Percentiles rank a stretch among this genome's conserved stretches.
Conservation (phyloP, 2,888 invertebrate species). For the Axea sp. region DNA sequence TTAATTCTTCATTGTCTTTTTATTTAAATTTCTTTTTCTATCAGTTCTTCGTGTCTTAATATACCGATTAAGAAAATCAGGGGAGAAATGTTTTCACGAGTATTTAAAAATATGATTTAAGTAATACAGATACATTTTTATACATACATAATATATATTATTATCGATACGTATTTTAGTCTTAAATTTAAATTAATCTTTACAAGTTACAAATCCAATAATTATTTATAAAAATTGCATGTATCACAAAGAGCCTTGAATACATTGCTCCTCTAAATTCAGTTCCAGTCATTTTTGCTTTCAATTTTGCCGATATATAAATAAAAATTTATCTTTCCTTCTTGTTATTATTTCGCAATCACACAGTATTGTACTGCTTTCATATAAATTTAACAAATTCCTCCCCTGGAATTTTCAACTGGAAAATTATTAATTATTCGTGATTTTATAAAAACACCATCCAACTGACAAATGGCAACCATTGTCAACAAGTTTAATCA, state of each 20-base stretch:
- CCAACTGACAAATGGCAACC: slow-evolving; percentile 66
- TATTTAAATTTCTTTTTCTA: slow-evolving; percentile 28
- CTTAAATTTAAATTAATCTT: slow-evolving; percentile 19
- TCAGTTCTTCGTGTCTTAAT: slow-evolving; percentile 61
- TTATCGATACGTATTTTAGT: slow-evolving; percentile 7
- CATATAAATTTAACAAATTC: slow-evolving; percentile 56
- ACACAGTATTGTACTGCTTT: too few relatives aligned
- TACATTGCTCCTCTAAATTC: slow-evolving; percentile 45
- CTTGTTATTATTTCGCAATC: too few relatives aligned
- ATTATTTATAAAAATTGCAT: slow-evolving; percentile 44
- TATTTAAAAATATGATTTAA: slow-evolving; percentile 47
- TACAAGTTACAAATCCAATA: slow-evolving; percentile 37
- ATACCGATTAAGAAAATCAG: slow-evolving; percentile 64
- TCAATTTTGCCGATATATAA: slow-evolving; percentile 14
- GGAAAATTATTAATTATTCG: slow-evolving; percentile 65
- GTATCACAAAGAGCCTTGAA: slow-evolving; percentile 60
- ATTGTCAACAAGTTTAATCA: slow-evolving; percentile 73
- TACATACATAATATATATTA: slow-evolving; percentile 29
- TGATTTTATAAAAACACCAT: slow-evolving; percentile 69
- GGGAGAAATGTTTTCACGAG: slow-evolving; percentile 66
- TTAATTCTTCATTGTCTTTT: too few relatives aligned
- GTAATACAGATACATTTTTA: slow-evolving; percentile 28
- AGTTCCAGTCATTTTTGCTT: slow-evolving; percentile 24
- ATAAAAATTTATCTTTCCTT: background rate
- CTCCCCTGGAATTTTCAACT: slow-evolving; percentile 66